These are phyloP conservation scores for Anisognathus igniventris DNA, from an alignment of 2,797 vertebrate genomes.

Conservation along the genomic window DNA sequence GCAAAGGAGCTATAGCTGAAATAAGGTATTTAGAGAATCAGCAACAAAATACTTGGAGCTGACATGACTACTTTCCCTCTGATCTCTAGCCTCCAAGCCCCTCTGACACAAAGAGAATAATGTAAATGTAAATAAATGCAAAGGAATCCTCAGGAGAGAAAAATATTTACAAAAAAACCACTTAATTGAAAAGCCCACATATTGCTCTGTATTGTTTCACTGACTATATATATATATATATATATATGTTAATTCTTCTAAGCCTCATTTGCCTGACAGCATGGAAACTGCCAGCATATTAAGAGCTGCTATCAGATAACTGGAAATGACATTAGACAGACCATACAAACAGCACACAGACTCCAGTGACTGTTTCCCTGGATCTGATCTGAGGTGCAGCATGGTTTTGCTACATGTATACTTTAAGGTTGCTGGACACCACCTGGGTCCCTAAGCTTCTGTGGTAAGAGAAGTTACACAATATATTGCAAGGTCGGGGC, in stretches of 20 bases:
- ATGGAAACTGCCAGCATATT: slow-evolving; percentile 17
- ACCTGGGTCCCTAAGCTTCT: neutral
- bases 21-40: neutral
- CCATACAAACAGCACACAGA: neutral
- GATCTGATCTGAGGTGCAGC: neutral
- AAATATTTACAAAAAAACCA: neutral
- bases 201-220: neutral
- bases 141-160: neutral
- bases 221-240: neutral
- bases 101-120: neutral
- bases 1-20: neutral
- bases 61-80: neutral
- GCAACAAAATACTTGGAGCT: neutral
- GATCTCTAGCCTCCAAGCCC: neutral
- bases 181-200: neutral
- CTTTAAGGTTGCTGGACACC: neutral
- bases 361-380: neutral
- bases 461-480: neutral
- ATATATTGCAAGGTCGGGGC: neutral
- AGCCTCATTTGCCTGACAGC: slow-evolving; percentile 28
- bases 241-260: neutral
- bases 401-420: fast-evolving
- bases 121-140: neutral
- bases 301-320: slow-evolving; percentile 2
- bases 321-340: neutral